Evolutionary conservation across 2,888 invertebrate species (phyloP), one percentile per base, ranked within the genome.

Genomic region (Oscheius sp.): DNA sequence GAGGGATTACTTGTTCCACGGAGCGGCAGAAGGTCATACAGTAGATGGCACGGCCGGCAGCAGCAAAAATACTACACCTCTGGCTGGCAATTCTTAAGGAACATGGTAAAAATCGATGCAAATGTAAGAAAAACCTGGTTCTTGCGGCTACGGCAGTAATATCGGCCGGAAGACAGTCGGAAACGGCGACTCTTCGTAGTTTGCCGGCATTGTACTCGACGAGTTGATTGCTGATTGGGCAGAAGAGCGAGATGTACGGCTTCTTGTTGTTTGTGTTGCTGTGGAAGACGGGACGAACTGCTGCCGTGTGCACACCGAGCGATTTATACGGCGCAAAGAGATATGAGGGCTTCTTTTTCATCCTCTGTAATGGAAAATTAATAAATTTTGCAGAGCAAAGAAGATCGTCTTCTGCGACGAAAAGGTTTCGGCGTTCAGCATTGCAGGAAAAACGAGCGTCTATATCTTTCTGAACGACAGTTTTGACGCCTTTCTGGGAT

Each of bases 121-220:
- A 33, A 51, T 70, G 21, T 21, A 29, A 48, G 47, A n/a, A 21
- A n/a, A 50, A 88, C 50, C 79, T 75, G 5, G 89, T 89, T 48
- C 50, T 70, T 2, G 37, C 74, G 32, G 70, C 70, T 21, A 74
- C 60, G 11, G 70, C 70, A 32, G 70, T 70, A n/a, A 74, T 70
- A 33, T 62, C 63, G 11, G 60, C 62, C 10, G 74, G 74, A 7
- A 74, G 57, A 60, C 70, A 62, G 50, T 74, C 70, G 13, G 74
- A 74, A 51, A 59, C 55, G 10, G 70, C 29, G 32, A 74, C 55
- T 29, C 42, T 10, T 9, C 74, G 48, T 11, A 74, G 55, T n/a
- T 59, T 59, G 29, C 35, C 37, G 13, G 74, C 74, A 60, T 70
- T 59, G 48, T 74, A 74, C 13, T 74, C 63, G 11, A 35, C 32